Conservation (phyloP, 1,140 invertebrate species). For the Zaprionus africanus region DNA sequence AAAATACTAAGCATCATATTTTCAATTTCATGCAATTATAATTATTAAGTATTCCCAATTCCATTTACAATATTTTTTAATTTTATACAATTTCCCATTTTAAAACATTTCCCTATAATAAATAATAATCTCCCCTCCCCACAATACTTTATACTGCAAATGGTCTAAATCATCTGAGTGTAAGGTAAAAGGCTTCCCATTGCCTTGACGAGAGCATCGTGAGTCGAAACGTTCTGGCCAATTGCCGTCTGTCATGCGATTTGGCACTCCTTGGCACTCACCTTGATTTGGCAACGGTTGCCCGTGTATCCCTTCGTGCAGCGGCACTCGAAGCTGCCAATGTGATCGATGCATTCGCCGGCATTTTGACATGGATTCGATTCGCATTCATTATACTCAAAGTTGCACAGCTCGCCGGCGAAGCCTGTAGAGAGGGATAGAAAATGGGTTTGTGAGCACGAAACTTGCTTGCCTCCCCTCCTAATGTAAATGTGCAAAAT, state of each 20-base stretch:
- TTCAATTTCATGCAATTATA: too few species aligned
- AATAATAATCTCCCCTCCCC: neutral
- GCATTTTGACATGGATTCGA: conserved; percentile 93
- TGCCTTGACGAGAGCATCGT: neutral
- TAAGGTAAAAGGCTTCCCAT: neutral
- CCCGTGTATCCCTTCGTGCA: conserved; percentile 92
- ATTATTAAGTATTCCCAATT: too few species aligned
- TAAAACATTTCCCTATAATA: neutral
- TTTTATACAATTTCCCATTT: neutral
- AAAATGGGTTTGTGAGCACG: conserved; percentile 1
- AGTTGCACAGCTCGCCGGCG: conserved; percentile 90
- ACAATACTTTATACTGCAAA: neutral
- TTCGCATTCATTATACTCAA: conserved; percentile 94
- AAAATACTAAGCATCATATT: too few species aligned
- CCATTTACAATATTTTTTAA: too few species aligned
- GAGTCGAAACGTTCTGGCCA: neutral
- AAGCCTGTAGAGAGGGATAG: conserved; percentile 85
- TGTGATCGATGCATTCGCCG: conserved; percentile 91
- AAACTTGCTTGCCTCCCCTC: neutral
- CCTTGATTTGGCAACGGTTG: conserved; percentile 89
- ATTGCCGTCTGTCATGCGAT: conserved; percentile 11
- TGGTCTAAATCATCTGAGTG: neutral
- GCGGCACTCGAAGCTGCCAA: conserved; percentile 91
- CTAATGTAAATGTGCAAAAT: conserved; percentile 77
- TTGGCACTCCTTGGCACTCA: conserved; percentile 65